phyloP scores from a whole-genome alignment of 2,113 vertebrate species.

The Misgurnus mizolepis region DNA sequence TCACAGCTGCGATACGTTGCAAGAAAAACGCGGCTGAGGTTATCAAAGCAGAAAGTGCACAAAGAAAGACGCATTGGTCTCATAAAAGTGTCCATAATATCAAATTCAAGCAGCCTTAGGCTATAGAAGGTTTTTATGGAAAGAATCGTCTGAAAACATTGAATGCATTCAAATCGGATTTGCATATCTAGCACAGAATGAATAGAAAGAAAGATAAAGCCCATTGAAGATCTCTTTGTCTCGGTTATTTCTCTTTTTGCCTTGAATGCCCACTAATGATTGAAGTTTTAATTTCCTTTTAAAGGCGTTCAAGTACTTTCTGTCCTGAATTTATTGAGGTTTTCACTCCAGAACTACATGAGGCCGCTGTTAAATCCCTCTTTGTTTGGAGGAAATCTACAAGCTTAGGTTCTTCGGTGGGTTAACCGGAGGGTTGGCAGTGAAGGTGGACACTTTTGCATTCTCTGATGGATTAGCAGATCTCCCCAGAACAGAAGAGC shows the following conservation, averaged over 20 bases:
- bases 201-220: neutral
- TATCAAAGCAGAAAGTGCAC: constrained; percentile 24
- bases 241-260: too few relatives aligned
- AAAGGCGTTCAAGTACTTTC: neutral
- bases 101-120: neutral
- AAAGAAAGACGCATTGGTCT: constrained; percentile 1
- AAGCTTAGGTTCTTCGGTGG: too few relatives aligned
- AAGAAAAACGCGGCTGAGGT: constrained; percentile 16
- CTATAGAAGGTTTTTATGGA: constrained; percentile 1
- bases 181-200: constrained; percentile 24
- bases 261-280: neutral
- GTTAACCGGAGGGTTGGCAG: too few relatives aligned
- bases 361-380: neutral
- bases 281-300: neutral
- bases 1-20: neutral
- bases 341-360: neutral
- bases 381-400: too few relatives aligned
- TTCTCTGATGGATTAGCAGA: neutral
- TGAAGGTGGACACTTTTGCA: neutral
- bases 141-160: neutral
- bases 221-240: too few relatives aligned
- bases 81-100: neutral
- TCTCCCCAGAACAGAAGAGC: constrained; percentile 15
- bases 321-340: neutral
- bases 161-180: constrained; percentile 21